Conservation (phyloP, 2,797 vertebrate genomes). For the Sebastes iracundus region DNA sequence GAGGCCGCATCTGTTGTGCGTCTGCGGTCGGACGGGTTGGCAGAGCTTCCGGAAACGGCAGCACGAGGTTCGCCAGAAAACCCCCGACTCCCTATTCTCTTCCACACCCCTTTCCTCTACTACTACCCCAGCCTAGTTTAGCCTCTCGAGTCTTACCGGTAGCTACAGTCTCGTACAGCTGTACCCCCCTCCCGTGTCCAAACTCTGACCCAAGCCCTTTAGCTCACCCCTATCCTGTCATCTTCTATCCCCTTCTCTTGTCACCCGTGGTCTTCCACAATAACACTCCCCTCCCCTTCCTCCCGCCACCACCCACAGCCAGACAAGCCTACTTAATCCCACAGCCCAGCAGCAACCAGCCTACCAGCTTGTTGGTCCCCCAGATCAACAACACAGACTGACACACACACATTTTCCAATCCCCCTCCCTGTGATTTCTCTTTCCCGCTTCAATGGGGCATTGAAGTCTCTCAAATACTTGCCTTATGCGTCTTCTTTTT, state of each 20-base stretch:
- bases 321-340: slow-evolving; percentile 85
- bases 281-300: slow-evolving; percentile 75
- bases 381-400: slow-evolving; percentile 73
- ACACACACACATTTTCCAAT: slow-evolving; percentile 39
- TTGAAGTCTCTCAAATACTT: slow-evolving; percentile 17
- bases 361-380: slow-evolving; percentile 76
- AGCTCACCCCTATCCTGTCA: slow-evolving; percentile 36
- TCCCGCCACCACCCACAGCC: slow-evolving; percentile 73
- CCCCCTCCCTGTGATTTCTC: slow-evolving; percentile 40
- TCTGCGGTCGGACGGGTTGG: slow-evolving; percentile 63
- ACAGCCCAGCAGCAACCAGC: slow-evolving; percentile 76
- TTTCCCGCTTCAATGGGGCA: slow-evolving; percentile 30
- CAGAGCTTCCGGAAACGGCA: slow-evolving; percentile 30
- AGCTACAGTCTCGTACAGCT: neutral
- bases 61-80: neutral
- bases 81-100: neutral
- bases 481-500: neutral
- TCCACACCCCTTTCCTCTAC: no score
- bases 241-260: slow-evolving; percentile 47
- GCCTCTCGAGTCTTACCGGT: neutral
- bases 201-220: slow-evolving; percentile 27
- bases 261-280: slow-evolving; percentile 69
- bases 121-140: neutral
- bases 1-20: slow-evolving; percentile 81
- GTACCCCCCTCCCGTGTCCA: neutral